A percentile compares a stretch with the other conserved stretches of the same genome.
Conservation (phyloP, 2,113 vertebrate genomes). For the Oceanites oceanicus region DNA sequence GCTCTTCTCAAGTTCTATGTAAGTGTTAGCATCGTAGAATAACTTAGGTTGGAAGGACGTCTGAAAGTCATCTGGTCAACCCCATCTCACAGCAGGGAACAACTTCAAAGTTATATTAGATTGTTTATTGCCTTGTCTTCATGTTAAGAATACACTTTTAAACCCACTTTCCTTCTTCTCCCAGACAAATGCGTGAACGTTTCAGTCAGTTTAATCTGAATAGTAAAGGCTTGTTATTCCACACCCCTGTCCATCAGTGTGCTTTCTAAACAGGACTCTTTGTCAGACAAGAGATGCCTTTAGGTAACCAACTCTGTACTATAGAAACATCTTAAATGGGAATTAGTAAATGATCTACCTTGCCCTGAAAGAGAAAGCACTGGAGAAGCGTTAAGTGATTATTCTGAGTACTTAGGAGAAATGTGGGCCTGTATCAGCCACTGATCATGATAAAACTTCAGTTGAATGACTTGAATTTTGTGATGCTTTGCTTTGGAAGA, state of each 20-base stretch:
- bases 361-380: not conserved
- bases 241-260: not conserved
- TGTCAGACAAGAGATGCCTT: not conserved
- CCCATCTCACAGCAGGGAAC: not conserved
- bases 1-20: slow-evolving; percentile 94
- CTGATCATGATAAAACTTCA: not conserved
- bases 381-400: not conserved
- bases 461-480: not conserved
- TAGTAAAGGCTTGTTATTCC: not conserved
- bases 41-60: not conserved
- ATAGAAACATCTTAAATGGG: not conserved
- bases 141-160: not conserved
- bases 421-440: not conserved
- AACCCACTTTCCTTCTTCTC: not conserved
- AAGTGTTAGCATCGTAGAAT: slow-evolving; percentile 40
- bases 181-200: not conserved
- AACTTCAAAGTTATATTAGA: not conserved
- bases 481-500: not conserved
- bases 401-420: not conserved
- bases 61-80: not conserved
- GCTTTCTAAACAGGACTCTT: not conserved
- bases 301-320: not conserved
- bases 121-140: not conserved
- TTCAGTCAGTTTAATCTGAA: not conserved
- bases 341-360: not conserved